phyloP scores from a whole-genome alignment of 2,888 invertebrate genomes.

The Drosophila subquinaria region DNA sequence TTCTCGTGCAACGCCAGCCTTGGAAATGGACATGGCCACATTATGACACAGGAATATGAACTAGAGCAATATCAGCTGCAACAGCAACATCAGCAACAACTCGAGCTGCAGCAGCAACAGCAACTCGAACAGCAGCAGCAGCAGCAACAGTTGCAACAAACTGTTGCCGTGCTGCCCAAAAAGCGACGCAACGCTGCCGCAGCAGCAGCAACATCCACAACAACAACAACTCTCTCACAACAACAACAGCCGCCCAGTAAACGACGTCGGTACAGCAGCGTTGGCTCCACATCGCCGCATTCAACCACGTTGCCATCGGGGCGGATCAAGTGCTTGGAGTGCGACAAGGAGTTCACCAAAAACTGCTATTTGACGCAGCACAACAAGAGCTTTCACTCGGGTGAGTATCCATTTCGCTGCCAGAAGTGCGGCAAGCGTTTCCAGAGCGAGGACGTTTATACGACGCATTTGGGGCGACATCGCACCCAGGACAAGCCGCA shows the following conservation, averaged over 20 bases:
- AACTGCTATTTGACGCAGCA: constrained; percentile 96
- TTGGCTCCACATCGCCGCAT: constrained; percentile 69
- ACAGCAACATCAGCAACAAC: constrained; percentile 37
- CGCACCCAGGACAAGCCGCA: constrained; percentile 92
- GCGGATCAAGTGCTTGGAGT: constrained; percentile 90
- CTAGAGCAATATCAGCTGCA: constrained; percentile 37
- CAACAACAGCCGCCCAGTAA: constrained; percentile 54
- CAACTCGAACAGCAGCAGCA: constrained; percentile 40
- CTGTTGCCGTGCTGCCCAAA: constrained; percentile 45
- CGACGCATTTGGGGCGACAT: constrained; percentile 92
- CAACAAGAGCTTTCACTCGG: constrained; percentile 95
- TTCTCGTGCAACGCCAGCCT: constrained; percentile 85
- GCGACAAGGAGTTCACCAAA: constrained; percentile 93
- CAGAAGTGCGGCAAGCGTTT: constrained; percentile 94
- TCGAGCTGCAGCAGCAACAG: constrained; percentile 34
- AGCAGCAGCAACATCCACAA: constrained; percentile 17
- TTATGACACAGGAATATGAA: constrained; percentile 42
- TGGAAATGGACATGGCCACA: constrained; percentile 68
- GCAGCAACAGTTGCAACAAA: constrained; percentile 17
- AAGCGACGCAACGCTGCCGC: constrained; percentile 47
- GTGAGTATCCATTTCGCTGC: constrained; percentile 94
- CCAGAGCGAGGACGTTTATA: constrained; percentile 89
- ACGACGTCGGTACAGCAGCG: constrained; percentile 69
- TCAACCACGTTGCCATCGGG: constrained; percentile 79
- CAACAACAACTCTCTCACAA: not conserved